Conservation (phyloP, 2,888 invertebrate genomes). For the Phyllotreta cruciferae region DNA sequence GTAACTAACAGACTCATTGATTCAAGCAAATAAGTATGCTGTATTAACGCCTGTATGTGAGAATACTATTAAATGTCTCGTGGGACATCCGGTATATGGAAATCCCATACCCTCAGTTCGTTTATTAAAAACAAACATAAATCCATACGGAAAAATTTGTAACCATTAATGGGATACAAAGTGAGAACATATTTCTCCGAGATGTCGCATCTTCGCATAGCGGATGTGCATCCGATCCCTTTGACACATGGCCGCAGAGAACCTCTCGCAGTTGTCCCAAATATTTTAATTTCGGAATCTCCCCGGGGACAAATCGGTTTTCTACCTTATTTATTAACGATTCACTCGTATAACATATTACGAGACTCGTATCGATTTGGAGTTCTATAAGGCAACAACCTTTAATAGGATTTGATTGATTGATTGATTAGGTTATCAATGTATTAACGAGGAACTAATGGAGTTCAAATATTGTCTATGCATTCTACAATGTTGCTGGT, state of each 20-base stretch:
- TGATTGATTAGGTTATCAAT: background rate
- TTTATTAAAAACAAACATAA: conserved; percentile 52
- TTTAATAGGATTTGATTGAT: conserved; percentile 20
- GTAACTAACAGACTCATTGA: too few species aligned
- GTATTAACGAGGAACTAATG: too few species aligned
- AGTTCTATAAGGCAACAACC: conserved; percentile 14
- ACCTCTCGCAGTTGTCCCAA: conserved; percentile 51
- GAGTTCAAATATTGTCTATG: too few species aligned
- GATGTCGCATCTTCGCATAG: conserved; percentile 46
- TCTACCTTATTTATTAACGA: conserved; percentile 10
- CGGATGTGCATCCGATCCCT: conserved; percentile 53
- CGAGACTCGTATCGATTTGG: too few species aligned
- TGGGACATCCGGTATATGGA: conserved; percentile 16
- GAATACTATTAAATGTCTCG: background rate
- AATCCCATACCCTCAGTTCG: conserved; percentile 38
- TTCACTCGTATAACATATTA: too few species aligned
- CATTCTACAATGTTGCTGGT: too few species aligned
- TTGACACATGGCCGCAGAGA: conserved; percentile 46
- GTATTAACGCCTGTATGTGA: conserved; percentile 3
- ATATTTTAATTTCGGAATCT: conserved; percentile 53
- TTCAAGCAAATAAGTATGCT: too few species aligned
- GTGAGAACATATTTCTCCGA: conserved; percentile 56
- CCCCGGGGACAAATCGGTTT: conserved; percentile 47
- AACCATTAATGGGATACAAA: conserved; percentile 58
- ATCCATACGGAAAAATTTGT: conserved; percentile 51